Percentiles rank a stretch among this genome's conserved stretches.
These are phyloP conservation scores for Drosophila kepulauana DNA, from an alignment of 1,140 invertebrate species.

Conservation along the genomic window DNA sequence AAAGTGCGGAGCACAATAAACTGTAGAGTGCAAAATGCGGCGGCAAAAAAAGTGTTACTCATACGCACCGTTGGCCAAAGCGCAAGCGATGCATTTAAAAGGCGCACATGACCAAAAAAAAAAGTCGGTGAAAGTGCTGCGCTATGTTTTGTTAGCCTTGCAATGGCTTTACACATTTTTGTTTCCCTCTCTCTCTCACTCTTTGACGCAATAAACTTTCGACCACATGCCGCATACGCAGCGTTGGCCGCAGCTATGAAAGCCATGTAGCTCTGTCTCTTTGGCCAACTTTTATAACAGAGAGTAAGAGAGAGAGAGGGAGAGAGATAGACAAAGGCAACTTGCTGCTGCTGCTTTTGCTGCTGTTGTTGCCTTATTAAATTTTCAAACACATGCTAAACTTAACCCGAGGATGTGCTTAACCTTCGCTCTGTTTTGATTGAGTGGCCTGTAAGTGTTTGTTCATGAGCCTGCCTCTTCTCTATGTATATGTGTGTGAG, in stretches of 20 bases:
- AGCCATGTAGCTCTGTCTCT: constrained; percentile 5
- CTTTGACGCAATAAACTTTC: constrained; percentile 28
- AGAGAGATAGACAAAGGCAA: not conserved
- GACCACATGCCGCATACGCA: constrained; percentile 17
- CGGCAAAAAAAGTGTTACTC: constrained; percentile 55
- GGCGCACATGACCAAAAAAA: constrained; percentile 35
- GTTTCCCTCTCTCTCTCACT: constrained; percentile 10
- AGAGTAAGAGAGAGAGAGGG: not conserved
- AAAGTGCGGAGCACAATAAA: constrained; percentile 30
- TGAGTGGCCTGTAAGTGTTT: constrained; percentile 77
- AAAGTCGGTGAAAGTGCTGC: not conserved
- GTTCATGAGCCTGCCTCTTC: constrained; percentile 59
- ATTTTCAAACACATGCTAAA: constrained; percentile 83
- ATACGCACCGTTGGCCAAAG: constrained; percentile 75
- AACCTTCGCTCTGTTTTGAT: constrained; percentile 82
- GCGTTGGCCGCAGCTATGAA: constrained; percentile 24
- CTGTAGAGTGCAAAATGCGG: constrained; percentile 57
- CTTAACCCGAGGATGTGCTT: constrained; percentile 80
- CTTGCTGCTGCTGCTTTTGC: constrained; percentile 16
- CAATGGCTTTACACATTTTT: not conserved
- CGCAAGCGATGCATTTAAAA: constrained; percentile 63
- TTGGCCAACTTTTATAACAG: constrained; percentile 33
- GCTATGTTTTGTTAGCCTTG: constrained; percentile 26
- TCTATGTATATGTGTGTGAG: constrained; percentile 18
- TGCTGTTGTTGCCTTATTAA: constrained; percentile 67